A percentile compares a stretch with the other conserved stretches of the same genome.
phyloP scores from a whole-genome alignment of 2,113 vertebrate species.

The Pogonocichla stellata region DNA sequence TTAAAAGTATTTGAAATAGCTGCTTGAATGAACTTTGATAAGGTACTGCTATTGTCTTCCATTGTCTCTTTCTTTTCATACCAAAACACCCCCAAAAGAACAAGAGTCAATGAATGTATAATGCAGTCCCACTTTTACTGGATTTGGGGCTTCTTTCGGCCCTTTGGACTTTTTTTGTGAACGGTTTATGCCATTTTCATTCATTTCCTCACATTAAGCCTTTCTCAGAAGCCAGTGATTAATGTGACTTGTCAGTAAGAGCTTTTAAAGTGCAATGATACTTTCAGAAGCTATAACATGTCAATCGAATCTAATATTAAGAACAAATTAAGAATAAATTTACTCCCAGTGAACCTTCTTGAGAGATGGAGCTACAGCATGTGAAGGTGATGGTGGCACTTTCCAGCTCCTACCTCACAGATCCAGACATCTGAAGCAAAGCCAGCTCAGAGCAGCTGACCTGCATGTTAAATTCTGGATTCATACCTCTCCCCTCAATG shows the following conservation, averaged over 20 bases:
- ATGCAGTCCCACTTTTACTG: conserved; percentile 82
- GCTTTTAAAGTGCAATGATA: conserved; percentile 70
- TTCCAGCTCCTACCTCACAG: neutral
- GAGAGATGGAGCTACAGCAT: neutral
- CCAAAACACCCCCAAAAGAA: conserved; percentile 81
- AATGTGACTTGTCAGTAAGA: conserved; percentile 66
- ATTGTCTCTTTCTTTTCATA: conserved; percentile 83
- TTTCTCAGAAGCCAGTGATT: conserved; percentile 66
- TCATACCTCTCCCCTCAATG: neutral
- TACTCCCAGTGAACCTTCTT: conserved; percentile 12
- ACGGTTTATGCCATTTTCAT: conserved; percentile 76
- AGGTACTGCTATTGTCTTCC: conserved; percentile 86
- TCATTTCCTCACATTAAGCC: conserved; percentile 68
- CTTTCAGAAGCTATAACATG: conserved; percentile 46
- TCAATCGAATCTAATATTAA: conserved; percentile 52
- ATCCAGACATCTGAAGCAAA: neutral
- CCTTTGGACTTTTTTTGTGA: conserved; percentile 72
- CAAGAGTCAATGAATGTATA: conserved; percentile 89
- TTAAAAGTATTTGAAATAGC: conserved; percentile 94
- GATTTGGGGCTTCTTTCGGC: conserved; percentile 70
- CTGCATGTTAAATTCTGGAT: neutral
- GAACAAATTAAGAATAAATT: conserved; percentile 73
- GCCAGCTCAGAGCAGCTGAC: neutral
- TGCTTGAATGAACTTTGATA: conserved; percentile 90
- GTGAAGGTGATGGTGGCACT: neutral